These are phyloP conservation scores for Tachystola acroxantha DNA, from an alignment of 2,888 invertebrate genomes.

Conservation along the genomic window DNA sequence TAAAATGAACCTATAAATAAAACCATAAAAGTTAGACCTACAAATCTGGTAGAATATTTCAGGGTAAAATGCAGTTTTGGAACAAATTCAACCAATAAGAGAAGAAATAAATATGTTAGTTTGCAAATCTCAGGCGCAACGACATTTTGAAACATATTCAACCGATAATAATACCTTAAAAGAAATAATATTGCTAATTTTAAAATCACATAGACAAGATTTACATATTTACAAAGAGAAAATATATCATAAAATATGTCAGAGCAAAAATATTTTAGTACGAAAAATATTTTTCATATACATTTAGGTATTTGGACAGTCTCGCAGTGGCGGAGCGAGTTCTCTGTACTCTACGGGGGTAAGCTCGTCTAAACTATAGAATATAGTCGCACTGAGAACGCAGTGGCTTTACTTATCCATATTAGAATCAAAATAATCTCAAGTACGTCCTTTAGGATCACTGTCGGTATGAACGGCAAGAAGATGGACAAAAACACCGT, in stretches of 20 bases:
- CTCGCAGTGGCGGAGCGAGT: conserved; percentile 17
- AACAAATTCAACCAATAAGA: too few species aligned
- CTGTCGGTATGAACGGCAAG: conserved; percentile 14
- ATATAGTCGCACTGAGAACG: conserved; percentile 6
- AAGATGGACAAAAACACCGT: conserved; percentile 5
- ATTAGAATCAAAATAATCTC: conserved; percentile 5
- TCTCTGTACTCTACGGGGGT: conserved; percentile 22
- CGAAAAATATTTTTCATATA: conserved; percentile 33
- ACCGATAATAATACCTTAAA: conserved; percentile 8
- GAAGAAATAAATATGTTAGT: too few species aligned
- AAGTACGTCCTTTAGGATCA: background rate
- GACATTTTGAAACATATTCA: conserved; percentile 9
- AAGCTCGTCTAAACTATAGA: conserved; percentile 36
- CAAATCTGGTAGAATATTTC: too few species aligned
- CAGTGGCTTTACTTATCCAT: background rate
- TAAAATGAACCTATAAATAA: too few species aligned
- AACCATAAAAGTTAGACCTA: too few species aligned
- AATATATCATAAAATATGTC: conserved; percentile 42
- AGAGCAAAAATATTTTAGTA: conserved; percentile 34
- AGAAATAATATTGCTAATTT: conserved; percentile 32
- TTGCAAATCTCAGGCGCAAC: too few species aligned
- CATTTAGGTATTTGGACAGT: conserved; percentile 24
- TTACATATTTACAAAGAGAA: conserved; percentile 58
- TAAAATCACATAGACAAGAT: conserved; percentile 49
- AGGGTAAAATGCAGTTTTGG: too few species aligned